Conservation (phyloP, 23 tunicate species). For the Ciona savignyi region DNA sequence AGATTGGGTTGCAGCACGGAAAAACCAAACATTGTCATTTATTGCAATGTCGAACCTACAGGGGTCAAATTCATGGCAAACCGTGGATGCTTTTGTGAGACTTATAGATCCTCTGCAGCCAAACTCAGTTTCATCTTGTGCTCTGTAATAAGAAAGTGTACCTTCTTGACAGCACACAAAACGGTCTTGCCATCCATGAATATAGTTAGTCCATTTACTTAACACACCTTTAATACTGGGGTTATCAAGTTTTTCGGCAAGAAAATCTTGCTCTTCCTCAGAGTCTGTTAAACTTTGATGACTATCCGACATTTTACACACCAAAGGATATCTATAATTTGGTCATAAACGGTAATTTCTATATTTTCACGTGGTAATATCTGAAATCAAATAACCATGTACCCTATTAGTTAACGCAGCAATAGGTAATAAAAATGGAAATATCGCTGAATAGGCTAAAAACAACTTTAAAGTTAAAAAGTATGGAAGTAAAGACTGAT, state of each 20-base stretch:
- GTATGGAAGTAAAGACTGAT: no score
- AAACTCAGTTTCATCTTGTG: constrained; percentile 66
- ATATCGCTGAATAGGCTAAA: no score
- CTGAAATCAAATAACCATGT: no score
- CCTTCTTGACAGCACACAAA: constrained; percentile 74
- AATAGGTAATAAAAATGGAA: no score
- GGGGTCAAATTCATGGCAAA: constrained; percentile 58
- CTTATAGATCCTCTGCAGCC: constrained; percentile 89
- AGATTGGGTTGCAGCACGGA: constrained; percentile 62
- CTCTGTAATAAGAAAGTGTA: constrained; percentile 65
- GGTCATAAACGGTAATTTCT: not conserved
- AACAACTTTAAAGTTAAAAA: no score
- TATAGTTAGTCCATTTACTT: constrained; percentile 95
- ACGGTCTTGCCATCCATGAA: constrained; percentile 86
- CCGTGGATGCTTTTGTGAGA: constrained; percentile 52
- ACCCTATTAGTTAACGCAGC: no score
- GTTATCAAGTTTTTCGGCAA: constrained; percentile 26
- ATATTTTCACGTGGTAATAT: not conserved
- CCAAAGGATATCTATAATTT: not conserved
- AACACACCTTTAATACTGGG: constrained; percentile 44
- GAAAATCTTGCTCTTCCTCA: constrained; percentile 58
- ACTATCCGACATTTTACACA: constrained; percentile 28
- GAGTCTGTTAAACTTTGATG: constrained; percentile 40
- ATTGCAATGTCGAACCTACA: constrained; percentile 81
- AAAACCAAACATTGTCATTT: constrained; percentile 85